These are phyloP conservation scores for Coenobita brevimanus DNA, from an alignment of 1,140 invertebrate genomes.

Conservation along the genomic window DNA sequence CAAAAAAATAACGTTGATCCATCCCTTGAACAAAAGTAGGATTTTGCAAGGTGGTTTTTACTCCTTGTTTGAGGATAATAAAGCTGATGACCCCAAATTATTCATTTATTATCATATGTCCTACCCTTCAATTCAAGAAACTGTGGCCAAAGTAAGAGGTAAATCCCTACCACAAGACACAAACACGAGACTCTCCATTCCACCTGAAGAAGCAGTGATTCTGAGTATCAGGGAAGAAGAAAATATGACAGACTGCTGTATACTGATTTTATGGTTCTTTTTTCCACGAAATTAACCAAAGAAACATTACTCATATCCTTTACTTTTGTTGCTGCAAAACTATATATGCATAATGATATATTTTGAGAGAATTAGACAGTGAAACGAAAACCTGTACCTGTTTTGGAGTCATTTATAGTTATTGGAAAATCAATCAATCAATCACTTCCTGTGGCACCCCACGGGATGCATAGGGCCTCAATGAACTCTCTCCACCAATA, in stretches of 20 bases:
- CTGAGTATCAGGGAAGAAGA: conserved; percentile 34
- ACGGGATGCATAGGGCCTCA: no score
- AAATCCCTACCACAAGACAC: conserved; percentile 10
- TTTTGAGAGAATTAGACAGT: no score
- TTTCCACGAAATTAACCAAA: no score
- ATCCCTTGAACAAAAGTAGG: conserved; percentile 17
- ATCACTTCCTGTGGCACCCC: no score
- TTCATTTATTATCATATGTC: conserved; percentile 17
- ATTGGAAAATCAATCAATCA: no score
- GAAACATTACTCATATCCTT: no score
- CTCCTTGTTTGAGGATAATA: background rate
- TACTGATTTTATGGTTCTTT: background rate
- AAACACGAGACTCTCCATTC: conserved; percentile 26
- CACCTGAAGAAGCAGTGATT: conserved; percentile 32
- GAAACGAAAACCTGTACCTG: no score
- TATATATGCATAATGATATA: no score
- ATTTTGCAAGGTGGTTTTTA: conserved; percentile 16
- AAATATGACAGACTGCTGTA: background rate
- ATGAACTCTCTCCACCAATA: no score
- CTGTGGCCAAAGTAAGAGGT: conserved; percentile 22
- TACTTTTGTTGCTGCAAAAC: no score
- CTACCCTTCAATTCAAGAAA: conserved; percentile 10
- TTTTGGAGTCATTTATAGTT: no score
- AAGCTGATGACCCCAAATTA: conserved; percentile 32
- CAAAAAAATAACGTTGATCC: conserved; percentile 1